phyloP scores from a whole-genome alignment of 2,797 vertebrate species.

The Clarias fuscus region DNA sequence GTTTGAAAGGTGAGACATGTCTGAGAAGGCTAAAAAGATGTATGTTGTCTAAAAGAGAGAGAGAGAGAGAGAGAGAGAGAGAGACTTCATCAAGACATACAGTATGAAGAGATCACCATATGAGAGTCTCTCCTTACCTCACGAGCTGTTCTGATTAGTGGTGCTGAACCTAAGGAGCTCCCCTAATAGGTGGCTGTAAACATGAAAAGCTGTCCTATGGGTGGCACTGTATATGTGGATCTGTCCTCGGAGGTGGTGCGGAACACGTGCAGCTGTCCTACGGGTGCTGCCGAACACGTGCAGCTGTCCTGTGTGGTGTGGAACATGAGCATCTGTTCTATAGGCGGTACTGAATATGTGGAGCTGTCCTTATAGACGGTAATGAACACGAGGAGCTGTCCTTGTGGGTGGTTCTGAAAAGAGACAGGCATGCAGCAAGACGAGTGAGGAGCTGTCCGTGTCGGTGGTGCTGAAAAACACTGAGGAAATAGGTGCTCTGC shows the following conservation, averaged over 20 bases:
- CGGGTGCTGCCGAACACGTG: too few species aligned
- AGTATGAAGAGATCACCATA: not conserved
- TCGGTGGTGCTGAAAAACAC: conserved; percentile 14
- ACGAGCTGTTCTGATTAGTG: not conserved
- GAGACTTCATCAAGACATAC: too few species aligned
- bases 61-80: too few species aligned
- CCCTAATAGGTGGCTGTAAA: not conserved
- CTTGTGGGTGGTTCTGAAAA: not conserved
- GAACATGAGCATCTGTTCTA: not conserved
- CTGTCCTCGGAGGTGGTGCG: not conserved
- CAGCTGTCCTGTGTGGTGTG: too few species aligned
- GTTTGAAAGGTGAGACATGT: not conserved
- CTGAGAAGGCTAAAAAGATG: not conserved
- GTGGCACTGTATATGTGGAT: conserved; percentile 54
- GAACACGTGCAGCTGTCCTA: too few species aligned
- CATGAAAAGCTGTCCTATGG: not conserved
- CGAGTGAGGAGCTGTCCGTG: not conserved
- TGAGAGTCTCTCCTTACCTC: too few species aligned
- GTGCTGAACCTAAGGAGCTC: not conserved
- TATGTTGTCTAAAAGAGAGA: not conserved
- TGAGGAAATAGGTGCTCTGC: conserved; percentile 30
- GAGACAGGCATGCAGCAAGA: conserved; percentile 38
- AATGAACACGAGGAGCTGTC: conserved; percentile 13
- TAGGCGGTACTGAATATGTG: not conserved
- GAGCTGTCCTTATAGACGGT: conserved; percentile 1